phyloP scores from a whole-genome alignment of 92 coral and sea anemone species.

The Virgularia gustaviana region DNA sequence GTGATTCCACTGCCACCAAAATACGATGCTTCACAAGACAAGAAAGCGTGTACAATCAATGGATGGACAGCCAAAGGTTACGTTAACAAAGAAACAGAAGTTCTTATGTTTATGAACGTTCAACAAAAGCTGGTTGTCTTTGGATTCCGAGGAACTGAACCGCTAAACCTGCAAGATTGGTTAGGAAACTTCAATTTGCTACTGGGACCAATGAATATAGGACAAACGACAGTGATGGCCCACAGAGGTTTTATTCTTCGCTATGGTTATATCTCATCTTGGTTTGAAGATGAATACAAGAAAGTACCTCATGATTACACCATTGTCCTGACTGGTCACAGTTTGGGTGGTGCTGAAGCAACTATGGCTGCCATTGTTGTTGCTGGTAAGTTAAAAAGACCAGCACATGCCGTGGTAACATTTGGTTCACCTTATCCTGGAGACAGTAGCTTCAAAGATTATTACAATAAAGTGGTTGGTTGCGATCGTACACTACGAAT shows the following conservation, averaged over 20 bases:
- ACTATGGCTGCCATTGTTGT: constrained; percentile 17
- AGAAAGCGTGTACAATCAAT: background rate
- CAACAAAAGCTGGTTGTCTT: constrained; percentile 28
- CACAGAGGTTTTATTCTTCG: constrained; percentile 24
- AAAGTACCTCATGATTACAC: constrained; percentile 1
- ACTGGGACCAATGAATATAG: background rate
- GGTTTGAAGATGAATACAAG: constrained; percentile 28
- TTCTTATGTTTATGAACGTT: constrained; percentile 1
- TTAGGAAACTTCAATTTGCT: constrained; percentile 1
- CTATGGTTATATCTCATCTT: constrained; percentile 7
- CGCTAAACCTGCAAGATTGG: constrained; percentile 1
- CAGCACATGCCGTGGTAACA: constrained; percentile 14
- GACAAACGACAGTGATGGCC: background rate
- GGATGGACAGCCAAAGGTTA: constrained; percentile 30
- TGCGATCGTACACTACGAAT: constrained; percentile 31
- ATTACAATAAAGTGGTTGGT: constrained; percentile 10
- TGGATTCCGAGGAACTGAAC: constrained; percentile 29
- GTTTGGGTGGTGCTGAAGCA: constrained; percentile 36
- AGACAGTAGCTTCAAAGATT: background rate
- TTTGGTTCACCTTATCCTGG: constrained; percentile 26
- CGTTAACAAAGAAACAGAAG: constrained; percentile 26
- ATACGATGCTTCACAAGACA: constrained; percentile 26
- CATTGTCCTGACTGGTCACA: constrained; percentile 27
- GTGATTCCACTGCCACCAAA: constrained; percentile 11
- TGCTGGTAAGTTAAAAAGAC: constrained; percentile 16